Evolutionary conservation across 2,888 invertebrate genomes (phyloP).

Genomic region (Perdita meconis): DNA sequence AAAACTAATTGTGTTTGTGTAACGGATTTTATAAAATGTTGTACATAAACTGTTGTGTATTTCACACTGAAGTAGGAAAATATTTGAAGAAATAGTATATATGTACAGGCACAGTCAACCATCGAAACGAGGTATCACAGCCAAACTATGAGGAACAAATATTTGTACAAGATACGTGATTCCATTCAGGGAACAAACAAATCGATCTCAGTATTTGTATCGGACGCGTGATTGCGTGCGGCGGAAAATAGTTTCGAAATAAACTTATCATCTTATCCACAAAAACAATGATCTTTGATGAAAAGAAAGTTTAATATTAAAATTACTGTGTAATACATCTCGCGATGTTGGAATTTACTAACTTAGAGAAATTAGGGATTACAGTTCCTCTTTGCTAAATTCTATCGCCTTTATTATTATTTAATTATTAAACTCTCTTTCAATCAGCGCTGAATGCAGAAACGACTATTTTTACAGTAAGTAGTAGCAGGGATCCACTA

Average conservation of each 20-base stretch:
- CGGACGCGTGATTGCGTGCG: constrained; percentile 16
- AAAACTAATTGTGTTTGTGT: no score
- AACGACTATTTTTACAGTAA: background rate
- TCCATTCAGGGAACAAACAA: constrained; percentile 35
- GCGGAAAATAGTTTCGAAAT: constrained; percentile 12
- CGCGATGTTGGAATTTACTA: no score
- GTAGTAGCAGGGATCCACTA: background rate
- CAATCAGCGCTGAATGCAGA: no score
- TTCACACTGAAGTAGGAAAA: background rate
- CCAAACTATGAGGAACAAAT: constrained; percentile 27
- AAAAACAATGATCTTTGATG: no score
- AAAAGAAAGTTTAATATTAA: no score
- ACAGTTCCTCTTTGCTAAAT: no score
- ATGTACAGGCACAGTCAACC: constrained; percentile 1
- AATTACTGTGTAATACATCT: no score
- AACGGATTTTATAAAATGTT: no score
- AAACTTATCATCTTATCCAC: background rate
- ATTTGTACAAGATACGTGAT: constrained; percentile 33
- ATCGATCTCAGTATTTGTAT: constrained; percentile 36
- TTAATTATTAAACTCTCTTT: no score
- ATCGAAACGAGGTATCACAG: constrained; percentile 41
- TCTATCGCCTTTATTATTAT: no score
- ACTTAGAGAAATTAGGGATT: no score
- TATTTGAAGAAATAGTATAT: background rate
- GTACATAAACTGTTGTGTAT: constrained; percentile 9